A percentile compares a stretch with the other conserved stretches of the same genome.
Conservation (phyloP, 2,797 vertebrate genomes). For the Cossypha caffra region DNA sequence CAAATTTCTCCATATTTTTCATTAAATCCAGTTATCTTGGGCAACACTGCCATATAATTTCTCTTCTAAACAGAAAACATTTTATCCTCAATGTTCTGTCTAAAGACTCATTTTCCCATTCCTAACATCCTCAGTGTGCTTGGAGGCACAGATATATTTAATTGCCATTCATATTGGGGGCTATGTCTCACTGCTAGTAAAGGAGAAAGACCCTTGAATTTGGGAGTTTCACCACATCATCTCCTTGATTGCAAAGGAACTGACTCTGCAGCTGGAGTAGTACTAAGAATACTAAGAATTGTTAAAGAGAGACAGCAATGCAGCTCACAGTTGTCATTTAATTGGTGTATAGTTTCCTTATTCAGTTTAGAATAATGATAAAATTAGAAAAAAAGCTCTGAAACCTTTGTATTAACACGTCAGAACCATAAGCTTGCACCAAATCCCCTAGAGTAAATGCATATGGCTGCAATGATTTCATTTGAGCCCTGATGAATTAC, state of each 20-base stretch:
- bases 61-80: background rate
- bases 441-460: background rate
- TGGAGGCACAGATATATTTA: background rate
- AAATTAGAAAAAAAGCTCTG: background rate
- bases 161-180: background rate
- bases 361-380: background rate
- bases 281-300: background rate
- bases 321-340: background rate
- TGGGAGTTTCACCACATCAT: background rate
- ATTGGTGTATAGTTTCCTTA: background rate
- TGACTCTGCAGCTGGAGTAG: background rate
- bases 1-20: background rate
- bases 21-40: background rate
- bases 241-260: background rate
- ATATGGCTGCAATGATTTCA: background rate
- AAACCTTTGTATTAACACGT: rapidly evolving
- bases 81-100: background rate
- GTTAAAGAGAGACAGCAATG: background rate
- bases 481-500: background rate
- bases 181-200: background rate
- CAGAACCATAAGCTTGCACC: background rate
- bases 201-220: background rate
- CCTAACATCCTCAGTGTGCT: background rate
- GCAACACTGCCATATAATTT: background rate
- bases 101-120: background rate